phyloP scores from a whole-genome alignment of 2,888 invertebrate species.

The Drosophila differens region DNA sequence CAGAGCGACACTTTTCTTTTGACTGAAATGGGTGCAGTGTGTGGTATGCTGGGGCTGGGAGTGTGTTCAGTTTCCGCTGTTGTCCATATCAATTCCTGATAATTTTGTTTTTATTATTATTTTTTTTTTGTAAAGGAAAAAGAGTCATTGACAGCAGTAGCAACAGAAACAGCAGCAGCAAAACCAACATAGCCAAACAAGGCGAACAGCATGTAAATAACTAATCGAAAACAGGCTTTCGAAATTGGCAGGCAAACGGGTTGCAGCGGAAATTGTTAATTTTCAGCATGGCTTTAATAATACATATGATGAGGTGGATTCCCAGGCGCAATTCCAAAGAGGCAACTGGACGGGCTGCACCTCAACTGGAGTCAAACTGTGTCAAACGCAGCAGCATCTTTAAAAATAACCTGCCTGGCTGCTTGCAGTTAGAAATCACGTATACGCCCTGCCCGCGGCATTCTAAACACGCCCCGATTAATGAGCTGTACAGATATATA shows the following conservation, averaged over 20 bases:
- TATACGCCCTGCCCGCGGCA: conserved; percentile 47
- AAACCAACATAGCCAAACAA: conserved; percentile 12
- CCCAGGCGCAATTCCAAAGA: not conserved
- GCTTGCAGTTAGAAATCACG: conserved; percentile 35
- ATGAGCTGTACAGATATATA: conserved; percentile 7
- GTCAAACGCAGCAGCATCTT: conserved; percentile 20
- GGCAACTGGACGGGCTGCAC: conserved; percentile 6
- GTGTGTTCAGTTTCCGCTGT: conserved; percentile 31
- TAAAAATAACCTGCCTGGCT: conserved; percentile 13
- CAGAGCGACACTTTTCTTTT: conserved; percentile 30
- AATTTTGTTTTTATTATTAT: conserved; percentile 23
- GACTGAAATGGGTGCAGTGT: not conserved
- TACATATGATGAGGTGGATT: conserved; percentile 14
- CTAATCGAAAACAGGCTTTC: conserved; percentile 62
- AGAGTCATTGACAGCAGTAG: conserved; percentile 44
- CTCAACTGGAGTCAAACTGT: conserved; percentile 22
- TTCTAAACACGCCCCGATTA: conserved; percentile 36
- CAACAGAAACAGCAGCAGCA: not conserved
- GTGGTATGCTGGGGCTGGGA: not conserved
- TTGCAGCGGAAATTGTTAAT: conserved; percentile 68
- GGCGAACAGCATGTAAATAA: conserved; percentile 60
- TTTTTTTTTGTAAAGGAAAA: conserved; percentile 23
- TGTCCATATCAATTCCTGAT: conserved; percentile 47
- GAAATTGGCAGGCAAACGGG: conserved; percentile 43
- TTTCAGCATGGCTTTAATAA: conserved; percentile 42